Percentiles rank a stretch among this genome's conserved stretches.
Evolutionary conservation across 2,888 invertebrate genomes (phyloP).

Genomic region (Euphydryas editha): DNA sequence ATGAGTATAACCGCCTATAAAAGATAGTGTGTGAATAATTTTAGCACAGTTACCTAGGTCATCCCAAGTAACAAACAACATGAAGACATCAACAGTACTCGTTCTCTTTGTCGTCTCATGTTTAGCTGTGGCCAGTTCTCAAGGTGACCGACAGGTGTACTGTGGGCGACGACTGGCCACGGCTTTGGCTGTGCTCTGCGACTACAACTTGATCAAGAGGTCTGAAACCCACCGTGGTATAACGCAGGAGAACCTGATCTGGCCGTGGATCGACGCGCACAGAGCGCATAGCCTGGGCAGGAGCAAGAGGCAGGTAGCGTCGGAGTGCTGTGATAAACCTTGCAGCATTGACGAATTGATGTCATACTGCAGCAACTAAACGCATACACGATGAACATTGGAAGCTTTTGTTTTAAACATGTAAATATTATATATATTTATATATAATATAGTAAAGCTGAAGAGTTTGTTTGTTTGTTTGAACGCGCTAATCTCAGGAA

Average conservation of each 20-base stretch:
- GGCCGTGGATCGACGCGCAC: conserved; percentile 47
- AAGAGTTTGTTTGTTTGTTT: no score
- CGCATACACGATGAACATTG: neutral
- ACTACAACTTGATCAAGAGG: conserved; percentile 39
- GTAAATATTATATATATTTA: no score
- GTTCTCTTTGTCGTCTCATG: neutral
- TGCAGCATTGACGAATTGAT: conserved; percentile 50
- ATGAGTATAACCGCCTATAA: neutral
- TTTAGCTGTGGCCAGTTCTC: conserved; percentile 12
- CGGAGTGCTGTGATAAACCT: conserved; percentile 55
- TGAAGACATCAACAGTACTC: conserved; percentile 21
- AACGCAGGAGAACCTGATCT: conserved; percentile 20
- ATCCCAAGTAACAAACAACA: conserved; percentile 15
- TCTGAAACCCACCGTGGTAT: conserved; percentile 18
- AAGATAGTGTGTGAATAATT: neutral
- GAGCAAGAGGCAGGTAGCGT: conserved; percentile 51
- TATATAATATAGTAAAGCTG: no score
- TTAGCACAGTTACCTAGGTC: neutral
- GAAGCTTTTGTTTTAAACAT: no score
- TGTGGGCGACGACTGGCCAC: conserved; percentile 42
- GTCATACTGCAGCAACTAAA: conserved; percentile 46
- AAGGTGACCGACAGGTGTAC: conserved; percentile 23
- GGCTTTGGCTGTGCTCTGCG: conserved; percentile 41
- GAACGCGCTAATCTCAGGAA: no score
- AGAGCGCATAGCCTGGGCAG: conserved; percentile 45